phyloP scores from a whole-genome alignment of 2,113 vertebrate genomes.

The Porphyrio hochstetteri region DNA sequence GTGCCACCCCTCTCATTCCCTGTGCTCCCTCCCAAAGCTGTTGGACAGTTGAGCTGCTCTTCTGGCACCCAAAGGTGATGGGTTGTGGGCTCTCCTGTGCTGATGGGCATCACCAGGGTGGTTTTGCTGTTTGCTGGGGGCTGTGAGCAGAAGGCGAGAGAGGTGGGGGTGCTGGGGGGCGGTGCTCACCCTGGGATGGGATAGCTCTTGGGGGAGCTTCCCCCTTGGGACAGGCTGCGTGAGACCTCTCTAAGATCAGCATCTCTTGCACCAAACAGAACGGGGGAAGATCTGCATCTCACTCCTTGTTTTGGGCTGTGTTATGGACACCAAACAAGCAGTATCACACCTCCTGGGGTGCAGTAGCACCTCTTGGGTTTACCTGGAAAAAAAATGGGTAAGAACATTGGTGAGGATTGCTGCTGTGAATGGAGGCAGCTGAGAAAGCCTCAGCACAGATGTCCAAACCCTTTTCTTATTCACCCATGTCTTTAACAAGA shows the following conservation, averaged over 20 bases:
- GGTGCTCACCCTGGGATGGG: neutral
- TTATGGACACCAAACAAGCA: neutral
- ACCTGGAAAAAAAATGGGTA: neutral
- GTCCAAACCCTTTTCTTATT: neutral
- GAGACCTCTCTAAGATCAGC: too few species aligned
- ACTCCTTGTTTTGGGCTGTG: accelerated
- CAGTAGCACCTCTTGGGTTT: neutral
- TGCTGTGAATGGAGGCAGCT: neutral
- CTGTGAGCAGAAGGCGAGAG: neutral
- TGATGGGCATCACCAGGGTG: accelerated
- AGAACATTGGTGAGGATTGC: neutral
- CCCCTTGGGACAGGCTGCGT: too few species aligned
- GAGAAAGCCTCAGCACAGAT: neutral
- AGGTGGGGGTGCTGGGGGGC: too few species aligned
- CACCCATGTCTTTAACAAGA: neutral
- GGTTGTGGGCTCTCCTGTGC: neutral
- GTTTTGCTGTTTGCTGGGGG: neutral
- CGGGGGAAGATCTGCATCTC: neutral
- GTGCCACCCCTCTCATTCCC: too few species aligned
- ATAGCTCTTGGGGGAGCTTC: neutral
- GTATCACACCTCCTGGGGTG: accelerated
- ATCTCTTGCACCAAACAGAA: neutral
- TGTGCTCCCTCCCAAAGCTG: neutral
- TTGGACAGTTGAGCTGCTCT: accelerated
- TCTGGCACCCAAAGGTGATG: accelerated